phyloP scores from a whole-genome alignment of 1,140 invertebrate genomes.

The Prorops nasuta region DNA sequence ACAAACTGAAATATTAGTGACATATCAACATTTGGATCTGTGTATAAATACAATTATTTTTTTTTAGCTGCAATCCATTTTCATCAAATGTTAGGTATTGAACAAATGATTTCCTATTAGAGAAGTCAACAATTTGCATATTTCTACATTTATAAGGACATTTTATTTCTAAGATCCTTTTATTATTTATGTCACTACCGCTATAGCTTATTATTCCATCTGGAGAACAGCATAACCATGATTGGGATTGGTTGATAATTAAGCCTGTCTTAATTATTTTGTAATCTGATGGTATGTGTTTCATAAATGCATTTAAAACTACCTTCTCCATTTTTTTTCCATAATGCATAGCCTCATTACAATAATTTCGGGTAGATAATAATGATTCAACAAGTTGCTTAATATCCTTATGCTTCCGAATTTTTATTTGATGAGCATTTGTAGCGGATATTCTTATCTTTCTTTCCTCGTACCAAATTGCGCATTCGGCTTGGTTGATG shows the following conservation, averaged over 20 bases:
- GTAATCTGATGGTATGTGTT: background rate
- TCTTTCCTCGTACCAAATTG: slow-evolving; percentile 5
- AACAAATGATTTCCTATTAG: background rate
- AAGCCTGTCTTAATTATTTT: background rate
- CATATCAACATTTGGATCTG: slow-evolving; percentile 6
- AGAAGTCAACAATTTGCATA: background rate
- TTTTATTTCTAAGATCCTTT: slow-evolving; percentile 10
- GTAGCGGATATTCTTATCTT: slow-evolving; percentile 9
- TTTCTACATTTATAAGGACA: slow-evolving; percentile 6
- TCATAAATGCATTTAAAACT: slow-evolving; percentile 2
- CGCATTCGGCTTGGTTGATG: slow-evolving; percentile 5
- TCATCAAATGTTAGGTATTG: background rate
- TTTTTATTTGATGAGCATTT: slow-evolving; percentile 1
- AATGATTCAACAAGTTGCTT: background rate
- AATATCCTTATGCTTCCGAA: slow-evolving; percentile 3
- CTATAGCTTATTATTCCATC: slow-evolving; percentile 7
- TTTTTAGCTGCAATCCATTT: slow-evolving; percentile 3
- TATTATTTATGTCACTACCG: background rate
- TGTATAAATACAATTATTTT: slow-evolving; percentile 3
- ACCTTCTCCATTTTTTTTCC: slow-evolving; percentile 6
- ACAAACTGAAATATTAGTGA: background rate
- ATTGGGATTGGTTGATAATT: slow-evolving; percentile 4
- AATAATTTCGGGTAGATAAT: background rate
- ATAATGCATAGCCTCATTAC: slow-evolving; percentile 1
- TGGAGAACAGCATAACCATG: slow-evolving; percentile 13